phyloP scores from a whole-genome alignment of 2,888 invertebrate genomes.

The Allolobophora icterica region DNA sequence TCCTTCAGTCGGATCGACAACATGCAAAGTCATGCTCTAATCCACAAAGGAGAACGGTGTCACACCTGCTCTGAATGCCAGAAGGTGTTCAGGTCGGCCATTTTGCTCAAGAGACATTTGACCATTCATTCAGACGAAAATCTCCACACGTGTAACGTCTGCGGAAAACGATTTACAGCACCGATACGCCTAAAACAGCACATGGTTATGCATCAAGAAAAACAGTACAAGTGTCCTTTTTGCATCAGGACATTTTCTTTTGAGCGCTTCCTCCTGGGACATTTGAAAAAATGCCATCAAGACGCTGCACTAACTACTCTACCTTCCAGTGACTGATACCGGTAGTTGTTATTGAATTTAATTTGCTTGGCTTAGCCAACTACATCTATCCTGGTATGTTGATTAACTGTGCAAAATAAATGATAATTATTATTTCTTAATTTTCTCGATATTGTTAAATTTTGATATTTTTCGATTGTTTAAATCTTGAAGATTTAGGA shows the following conservation, averaged over 20 bases:
- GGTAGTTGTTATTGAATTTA: background rate
- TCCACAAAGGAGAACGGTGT: background rate
- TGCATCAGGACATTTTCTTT: background rate
- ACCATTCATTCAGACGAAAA: background rate
- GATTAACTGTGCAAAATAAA: too few relatives aligned
- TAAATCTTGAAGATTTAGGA: too few relatives aligned
- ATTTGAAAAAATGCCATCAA: background rate
- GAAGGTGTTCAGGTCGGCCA: constrained; percentile 7
- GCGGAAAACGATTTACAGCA: background rate
- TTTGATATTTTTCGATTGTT: too few relatives aligned
- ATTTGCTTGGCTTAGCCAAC: background rate
- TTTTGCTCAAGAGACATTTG: constrained; percentile 1
- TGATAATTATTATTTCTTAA: too few relatives aligned
- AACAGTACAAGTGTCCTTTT: background rate
- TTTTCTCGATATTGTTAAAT: too few relatives aligned
- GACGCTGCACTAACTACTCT: background rate
- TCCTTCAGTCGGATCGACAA: background rate
- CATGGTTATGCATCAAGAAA: constrained; percentile 22
- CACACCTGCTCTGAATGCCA: background rate
- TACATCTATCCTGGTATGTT: too few relatives aligned
- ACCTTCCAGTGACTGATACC: background rate
- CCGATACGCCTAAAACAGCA: constrained; percentile 19
- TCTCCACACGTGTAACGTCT: background rate
- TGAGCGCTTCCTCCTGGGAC: background rate
- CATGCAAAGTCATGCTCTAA: background rate